A percentile compares a stretch with the other conserved stretches of the same genome.
phyloP scores from a whole-genome alignment of 2,797 vertebrate species.

The Bryconaethiops microstoma region DNA sequence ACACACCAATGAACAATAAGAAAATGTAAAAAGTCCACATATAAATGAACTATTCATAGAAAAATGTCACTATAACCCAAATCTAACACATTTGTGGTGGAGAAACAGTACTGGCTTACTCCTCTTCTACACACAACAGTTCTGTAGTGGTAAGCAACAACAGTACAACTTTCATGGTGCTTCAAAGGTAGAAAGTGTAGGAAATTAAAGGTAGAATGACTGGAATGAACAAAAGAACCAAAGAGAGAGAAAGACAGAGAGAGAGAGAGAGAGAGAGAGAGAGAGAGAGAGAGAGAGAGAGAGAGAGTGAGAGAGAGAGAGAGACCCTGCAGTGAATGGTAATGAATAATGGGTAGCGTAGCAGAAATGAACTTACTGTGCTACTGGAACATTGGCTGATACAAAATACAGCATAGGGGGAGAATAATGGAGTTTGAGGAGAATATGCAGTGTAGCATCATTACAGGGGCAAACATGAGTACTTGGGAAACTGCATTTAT shows the following conservation, averaged over 20 bases:
- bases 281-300: not conserved
- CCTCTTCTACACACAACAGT: not conserved
- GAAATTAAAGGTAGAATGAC: slow-evolving; percentile 41
- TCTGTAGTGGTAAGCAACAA: not conserved
- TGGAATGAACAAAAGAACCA: slow-evolving; percentile 32
- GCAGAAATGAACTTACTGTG: too few species aligned
- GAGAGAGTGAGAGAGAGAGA: not conserved
- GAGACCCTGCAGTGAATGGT: not conserved
- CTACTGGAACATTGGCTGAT: too few species aligned
- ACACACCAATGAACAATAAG: too few species aligned
- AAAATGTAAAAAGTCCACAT: too few species aligned
- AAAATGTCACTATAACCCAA: too few species aligned
- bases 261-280: not conserved
- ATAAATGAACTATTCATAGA: not conserved
- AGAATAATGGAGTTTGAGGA: too few species aligned
- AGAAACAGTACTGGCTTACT: not conserved
- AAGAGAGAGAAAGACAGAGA: slow-evolving; percentile 2
- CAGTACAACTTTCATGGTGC: not conserved
- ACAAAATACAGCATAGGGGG: too few species aligned
- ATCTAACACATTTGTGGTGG: too few species aligned
- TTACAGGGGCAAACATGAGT: too few species aligned
- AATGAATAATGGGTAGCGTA: not conserved
- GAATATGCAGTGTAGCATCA: too few species aligned
- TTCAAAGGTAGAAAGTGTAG: not conserved
- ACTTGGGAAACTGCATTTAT: too few species aligned